Base-by-base conservation (phyloP, 2,797 vertebrate genomes). In the Sebastes vulpes region DNA sequence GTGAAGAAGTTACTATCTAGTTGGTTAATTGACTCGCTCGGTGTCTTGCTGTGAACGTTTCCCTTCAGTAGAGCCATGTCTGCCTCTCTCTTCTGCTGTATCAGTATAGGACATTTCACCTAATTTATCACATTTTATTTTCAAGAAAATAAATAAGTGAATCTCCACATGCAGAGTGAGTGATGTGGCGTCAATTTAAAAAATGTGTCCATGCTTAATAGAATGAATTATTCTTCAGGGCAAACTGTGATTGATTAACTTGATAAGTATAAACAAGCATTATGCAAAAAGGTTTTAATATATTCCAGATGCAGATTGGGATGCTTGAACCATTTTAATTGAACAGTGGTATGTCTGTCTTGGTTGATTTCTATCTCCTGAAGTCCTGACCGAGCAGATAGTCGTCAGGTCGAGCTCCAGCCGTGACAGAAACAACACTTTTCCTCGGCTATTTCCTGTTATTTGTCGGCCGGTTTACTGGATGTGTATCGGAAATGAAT, bases 391-490 rank as follows among this genome's bases (percentile, higher is more conserved):
- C 20, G 28, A 54, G 61, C n/a, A 59, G n/a, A 65, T 3, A 20
- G 21, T 14, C 32, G 18, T 26, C 4, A 32, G 21, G 59, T 61
- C 52, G 12, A n/a, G 4, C 53, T 77, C n/a, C 54, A 9, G 4
- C 28, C 65, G 11, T 58, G 64, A 79, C 76, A 64, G 59, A 61
- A 78, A 78, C 75, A 53, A 46, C 52, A 12, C 63, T 74, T 59
- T 4, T 23, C 38, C 29, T 31, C 8, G 0, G 26, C 69, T 52
- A 25, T 56, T 79, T 57, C 46, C 72, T 67, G 23, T 86, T 77
- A 78, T 91, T 83, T 79, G 73, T 79, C 63, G 64, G 35, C 31
- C 78, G 46, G 69, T 82, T 86, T 72, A 58, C 60, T n/a, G 18
- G 42, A 42, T 59, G 28, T 26, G 74, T 66, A 38, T 75, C 14